These are phyloP conservation scores for Myotis planiceps DNA, from an alignment of 2,797 vertebrate genomes.

Conservation along the genomic window DNA sequence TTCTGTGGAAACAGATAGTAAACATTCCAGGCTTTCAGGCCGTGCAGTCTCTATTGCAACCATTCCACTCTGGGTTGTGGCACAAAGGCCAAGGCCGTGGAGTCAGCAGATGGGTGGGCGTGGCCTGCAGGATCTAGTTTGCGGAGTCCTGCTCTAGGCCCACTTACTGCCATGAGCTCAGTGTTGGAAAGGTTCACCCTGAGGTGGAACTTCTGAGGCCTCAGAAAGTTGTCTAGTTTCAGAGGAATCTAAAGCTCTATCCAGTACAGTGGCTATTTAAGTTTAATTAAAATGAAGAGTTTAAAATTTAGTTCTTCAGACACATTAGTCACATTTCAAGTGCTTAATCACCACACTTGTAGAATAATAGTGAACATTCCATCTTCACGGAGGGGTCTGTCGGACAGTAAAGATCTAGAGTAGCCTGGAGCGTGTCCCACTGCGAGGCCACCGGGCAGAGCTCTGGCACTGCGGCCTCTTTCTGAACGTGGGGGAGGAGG, in stretches of 20 bases:
- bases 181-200: background rate
- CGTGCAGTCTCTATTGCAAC: accelerated
- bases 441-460: background rate
- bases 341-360: background rate
- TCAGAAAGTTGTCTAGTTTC: background rate
- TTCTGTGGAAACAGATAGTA: background rate
- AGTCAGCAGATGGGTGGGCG: accelerated
- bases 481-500: background rate
- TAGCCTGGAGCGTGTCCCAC: background rate
- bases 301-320: background rate
- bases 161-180: background rate
- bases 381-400: background rate
- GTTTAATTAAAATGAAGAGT: background rate
- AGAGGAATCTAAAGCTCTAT: background rate
- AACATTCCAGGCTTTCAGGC: background rate
- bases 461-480: background rate
- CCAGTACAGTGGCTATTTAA: background rate
- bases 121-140: background rate
- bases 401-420: background rate
- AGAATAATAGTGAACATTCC: background rate
- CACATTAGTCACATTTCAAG: background rate
- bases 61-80: no score
- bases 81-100: background rate
- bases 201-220: background rate
- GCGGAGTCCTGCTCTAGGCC: background rate